phyloP scores from a whole-genome alignment of 2,888 invertebrate genomes.

The Nineta flava region DNA sequence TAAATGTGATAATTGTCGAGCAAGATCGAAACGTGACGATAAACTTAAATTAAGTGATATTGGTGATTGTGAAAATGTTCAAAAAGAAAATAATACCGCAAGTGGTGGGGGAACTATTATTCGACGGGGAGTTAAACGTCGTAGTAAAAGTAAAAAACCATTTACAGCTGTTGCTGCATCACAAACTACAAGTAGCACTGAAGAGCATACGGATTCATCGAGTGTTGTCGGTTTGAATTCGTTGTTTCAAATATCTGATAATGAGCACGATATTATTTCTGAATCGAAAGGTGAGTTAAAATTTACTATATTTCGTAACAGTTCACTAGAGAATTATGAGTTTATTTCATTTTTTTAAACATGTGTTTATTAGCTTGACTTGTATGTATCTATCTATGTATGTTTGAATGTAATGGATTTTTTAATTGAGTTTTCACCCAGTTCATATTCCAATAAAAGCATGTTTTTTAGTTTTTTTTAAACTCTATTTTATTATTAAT shows the following conservation, averaged over 20 bases:
- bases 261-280: constrained; percentile 16
- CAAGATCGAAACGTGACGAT: background rate
- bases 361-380: too few relatives aligned
- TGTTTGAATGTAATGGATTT: too few relatives aligned
- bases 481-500: too few relatives aligned
- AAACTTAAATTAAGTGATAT: background rate
- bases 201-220: constrained; percentile 18
- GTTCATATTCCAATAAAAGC: too few relatives aligned
- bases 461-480: too few relatives aligned
- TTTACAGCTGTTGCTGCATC: background rate
- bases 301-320: background rate
- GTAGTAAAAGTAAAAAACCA: constrained; percentile 12
- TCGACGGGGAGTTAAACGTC: constrained; percentile 15
- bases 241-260: constrained; percentile 36
- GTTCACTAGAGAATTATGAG: too few relatives aligned
- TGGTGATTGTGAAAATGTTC: background rate
- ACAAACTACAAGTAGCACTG: constrained; percentile 3
- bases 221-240: constrained; percentile 46
- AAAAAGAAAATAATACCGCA: background rate
- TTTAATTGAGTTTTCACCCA: too few relatives aligned
- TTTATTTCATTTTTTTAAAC: too few relatives aligned
- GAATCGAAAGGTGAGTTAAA: background rate
- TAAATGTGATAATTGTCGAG: constrained; percentile 8
- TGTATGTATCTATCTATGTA: too few relatives aligned
- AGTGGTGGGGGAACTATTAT: background rate